phyloP scores from a whole-genome alignment of 2,797 vertebrate genomes.

The Chloroceryle inda region DNA sequence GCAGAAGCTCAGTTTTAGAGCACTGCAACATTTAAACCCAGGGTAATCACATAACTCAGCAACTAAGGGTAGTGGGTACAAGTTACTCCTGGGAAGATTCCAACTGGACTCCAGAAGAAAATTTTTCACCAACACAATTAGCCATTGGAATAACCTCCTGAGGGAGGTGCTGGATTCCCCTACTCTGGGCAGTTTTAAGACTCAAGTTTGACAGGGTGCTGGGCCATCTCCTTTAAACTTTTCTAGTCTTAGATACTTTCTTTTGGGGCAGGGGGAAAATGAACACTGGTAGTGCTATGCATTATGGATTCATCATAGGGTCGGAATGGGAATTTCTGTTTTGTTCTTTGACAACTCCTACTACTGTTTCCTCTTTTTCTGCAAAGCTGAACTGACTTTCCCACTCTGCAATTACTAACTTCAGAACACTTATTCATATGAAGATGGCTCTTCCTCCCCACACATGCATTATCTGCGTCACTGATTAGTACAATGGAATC shows the following conservation, averaged over 20 bases:
- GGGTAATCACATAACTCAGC: neutral
- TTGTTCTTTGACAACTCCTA: neutral
- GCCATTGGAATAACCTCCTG: no score
- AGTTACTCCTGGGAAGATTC: no score
- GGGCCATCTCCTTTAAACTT: no score
- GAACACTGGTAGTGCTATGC: neutral
- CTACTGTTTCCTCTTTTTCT: neutral
- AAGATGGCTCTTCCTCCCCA: neutral
- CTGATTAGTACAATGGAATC: neutral
- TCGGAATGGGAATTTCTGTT: neutral
- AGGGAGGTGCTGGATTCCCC: no score
- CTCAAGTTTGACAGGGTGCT: no score
- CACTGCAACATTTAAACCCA: neutral
- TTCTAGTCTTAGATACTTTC: neutral
- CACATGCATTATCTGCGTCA: accelerated
- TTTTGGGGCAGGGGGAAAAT: neutral
- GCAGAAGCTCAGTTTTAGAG: neutral
- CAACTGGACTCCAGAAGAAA: no score
- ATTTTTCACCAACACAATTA: no score
- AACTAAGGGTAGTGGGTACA: no score
- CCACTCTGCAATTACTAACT: neutral
- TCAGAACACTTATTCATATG: neutral
- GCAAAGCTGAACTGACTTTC: neutral
- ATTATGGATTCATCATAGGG: neutral
- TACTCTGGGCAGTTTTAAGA: no score